Evolutionary conservation across 92 coral and sea anemone genomes (phyloP).

Genomic region (Virgularia gustaviana): DNA sequence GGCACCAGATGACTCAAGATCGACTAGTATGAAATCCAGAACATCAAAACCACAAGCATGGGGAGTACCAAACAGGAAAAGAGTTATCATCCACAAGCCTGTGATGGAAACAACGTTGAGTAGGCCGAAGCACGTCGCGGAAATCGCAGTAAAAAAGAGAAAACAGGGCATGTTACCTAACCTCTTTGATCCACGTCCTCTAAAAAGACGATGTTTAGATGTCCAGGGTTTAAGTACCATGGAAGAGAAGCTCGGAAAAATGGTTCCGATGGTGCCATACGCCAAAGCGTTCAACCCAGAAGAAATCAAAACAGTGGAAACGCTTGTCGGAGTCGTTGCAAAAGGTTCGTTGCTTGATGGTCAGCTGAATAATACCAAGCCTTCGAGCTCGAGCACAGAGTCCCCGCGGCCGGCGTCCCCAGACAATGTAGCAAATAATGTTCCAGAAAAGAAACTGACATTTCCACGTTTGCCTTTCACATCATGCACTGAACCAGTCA

Average conservation of each 20-base stretch:
- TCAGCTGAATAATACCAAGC: conserved; percentile 53
- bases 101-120: conserved; percentile 51
- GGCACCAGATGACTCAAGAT: conserved; percentile 25
- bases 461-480: too few relatives aligned
- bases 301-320: conserved; percentile 37
- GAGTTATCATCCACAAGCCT: conserved; percentile 48
- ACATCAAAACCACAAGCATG: conserved; percentile 48
- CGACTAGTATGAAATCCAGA: background rate
- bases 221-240: conserved; percentile 30
- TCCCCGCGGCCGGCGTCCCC: too few relatives aligned
- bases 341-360: conserved; percentile 48
- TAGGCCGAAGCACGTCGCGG: conserved; percentile 56
- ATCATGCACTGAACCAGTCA: too few relatives aligned
- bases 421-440: too few relatives aligned
- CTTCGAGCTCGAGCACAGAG: too few relatives aligned
- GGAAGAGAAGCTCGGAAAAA: conserved; percentile 35
- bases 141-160: conserved; percentile 33
- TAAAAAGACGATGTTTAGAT: conserved; percentile 43
- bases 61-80: conserved; percentile 44
- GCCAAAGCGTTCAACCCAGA: conserved; percentile 45
- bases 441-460: too few relatives aligned
- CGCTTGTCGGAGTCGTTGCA: conserved; percentile 52
- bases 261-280: conserved; percentile 47
- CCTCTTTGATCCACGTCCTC: conserved; percentile 49
- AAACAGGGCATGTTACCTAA: conserved; percentile 53